A percentile compares a stretch with the other conserved stretches of the same genome.
These are phyloP conservation scores for Byasa hedistus DNA, from an alignment of 2,888 invertebrate species.

Conservation along the genomic window DNA sequence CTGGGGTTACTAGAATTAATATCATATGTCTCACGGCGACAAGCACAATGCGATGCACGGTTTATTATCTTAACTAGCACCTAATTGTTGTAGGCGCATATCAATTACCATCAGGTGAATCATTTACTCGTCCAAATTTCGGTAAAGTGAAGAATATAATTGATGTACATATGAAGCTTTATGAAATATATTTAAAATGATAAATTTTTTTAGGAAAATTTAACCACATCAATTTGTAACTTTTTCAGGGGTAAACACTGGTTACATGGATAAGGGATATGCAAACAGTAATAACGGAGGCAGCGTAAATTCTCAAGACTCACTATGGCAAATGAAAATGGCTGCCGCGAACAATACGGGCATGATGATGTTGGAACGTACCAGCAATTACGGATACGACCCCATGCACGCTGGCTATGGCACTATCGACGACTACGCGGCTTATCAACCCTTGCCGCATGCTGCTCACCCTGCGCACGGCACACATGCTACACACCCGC, in stretches of 20 bases:
- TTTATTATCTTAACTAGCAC: too few species aligned
- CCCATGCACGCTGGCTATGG: constrained; percentile 91
- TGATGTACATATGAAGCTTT: too few species aligned
- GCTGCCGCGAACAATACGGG: constrained; percentile 87
- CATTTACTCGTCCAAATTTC: too few species aligned
- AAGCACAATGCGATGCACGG: too few species aligned
- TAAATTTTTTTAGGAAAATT: too few species aligned
- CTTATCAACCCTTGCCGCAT: constrained; percentile 83
- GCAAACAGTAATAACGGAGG: constrained; percentile 97
- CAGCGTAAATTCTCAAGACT: constrained; percentile 96
- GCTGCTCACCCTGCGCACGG: constrained; percentile 89
- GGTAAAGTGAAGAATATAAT: too few species aligned
- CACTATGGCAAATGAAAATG: constrained; percentile 96
- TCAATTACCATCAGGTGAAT: too few species aligned
- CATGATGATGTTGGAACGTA: constrained; percentile 82
- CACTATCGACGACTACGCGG: constrained; percentile 89
- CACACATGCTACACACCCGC: constrained; percentile 84
- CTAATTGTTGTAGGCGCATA: too few species aligned
- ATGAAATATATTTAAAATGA: too few species aligned
- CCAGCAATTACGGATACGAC: constrained; percentile 86
- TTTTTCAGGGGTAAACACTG: constrained; percentile 43
- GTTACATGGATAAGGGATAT: constrained; percentile 94
- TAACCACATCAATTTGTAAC: neutral
- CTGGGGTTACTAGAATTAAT: too few species aligned
- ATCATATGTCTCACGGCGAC: too few species aligned